These are phyloP conservation scores for Strigamia maritima DNA, from an alignment of 2,888 invertebrate species.

Conservation along the genomic window DNA sequence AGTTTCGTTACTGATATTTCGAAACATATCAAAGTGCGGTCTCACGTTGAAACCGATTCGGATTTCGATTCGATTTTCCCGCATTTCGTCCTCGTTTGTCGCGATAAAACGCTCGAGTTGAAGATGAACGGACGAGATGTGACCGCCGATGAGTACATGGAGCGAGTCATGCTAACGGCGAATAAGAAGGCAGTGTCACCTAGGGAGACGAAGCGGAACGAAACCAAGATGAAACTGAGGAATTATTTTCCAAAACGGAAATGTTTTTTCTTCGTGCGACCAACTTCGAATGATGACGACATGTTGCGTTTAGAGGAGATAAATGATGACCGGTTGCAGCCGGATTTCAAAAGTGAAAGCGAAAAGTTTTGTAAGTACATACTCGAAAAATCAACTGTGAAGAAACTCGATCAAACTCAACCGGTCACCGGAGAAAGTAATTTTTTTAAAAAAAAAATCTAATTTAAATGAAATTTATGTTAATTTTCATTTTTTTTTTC, in stretches of 20 bases:
- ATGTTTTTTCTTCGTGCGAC: conserved; percentile 26
- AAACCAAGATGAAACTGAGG: background rate
- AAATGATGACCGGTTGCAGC: background rate
- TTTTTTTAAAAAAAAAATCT: background rate
- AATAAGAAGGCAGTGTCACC: background rate
- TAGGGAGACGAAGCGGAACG: background rate
- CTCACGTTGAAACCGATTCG: background rate
- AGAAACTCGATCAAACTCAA: background rate
- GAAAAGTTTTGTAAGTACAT: background rate
- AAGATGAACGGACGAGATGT: background rate
- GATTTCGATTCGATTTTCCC: conserved; percentile 21
- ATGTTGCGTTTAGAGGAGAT: background rate
- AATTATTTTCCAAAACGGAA: conserved; percentile 13
- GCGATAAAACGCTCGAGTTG: background rate
- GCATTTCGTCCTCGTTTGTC: background rate
- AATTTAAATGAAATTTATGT: too few relatives aligned
- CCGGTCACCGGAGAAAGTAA: conserved; percentile 8
- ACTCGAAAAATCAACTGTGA: background rate
- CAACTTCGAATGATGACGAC: background rate
- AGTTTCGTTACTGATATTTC: conserved; percentile 35
- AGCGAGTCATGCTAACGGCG: background rate
- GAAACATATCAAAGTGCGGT: background rate
- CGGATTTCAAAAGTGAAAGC: background rate
- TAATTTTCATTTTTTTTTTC: background rate
- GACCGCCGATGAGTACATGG: conserved; percentile 25